These are phyloP conservation scores for Akabosia matsudoensis DNA, from an alignment of 1,140 invertebrate species.

Conservation along the genomic window DNA sequence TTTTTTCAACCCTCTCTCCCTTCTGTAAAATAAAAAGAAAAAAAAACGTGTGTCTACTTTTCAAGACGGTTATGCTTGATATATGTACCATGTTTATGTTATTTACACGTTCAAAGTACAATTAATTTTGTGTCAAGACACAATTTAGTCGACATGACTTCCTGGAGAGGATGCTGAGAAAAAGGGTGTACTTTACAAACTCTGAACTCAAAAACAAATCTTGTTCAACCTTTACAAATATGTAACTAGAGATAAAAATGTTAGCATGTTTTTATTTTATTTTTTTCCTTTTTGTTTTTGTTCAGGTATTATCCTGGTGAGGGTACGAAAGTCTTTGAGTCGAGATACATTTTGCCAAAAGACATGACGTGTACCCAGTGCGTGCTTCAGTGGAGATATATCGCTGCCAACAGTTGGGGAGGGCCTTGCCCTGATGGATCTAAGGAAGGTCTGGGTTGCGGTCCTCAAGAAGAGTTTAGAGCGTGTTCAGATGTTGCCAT, in stretches of 20 bases:
- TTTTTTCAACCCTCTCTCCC: not conserved
- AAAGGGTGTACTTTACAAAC: conserved; percentile 11
- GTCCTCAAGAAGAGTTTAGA: conserved; percentile 69
- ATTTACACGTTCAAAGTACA: too few relatives aligned
- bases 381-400: conserved; percentile 76
- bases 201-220: too few relatives aligned
- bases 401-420: conserved; percentile 60
- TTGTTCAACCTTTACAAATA: too few relatives aligned
- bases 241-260: too few relatives aligned
- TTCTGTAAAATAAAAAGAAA: too few relatives aligned
- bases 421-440: conserved; percentile 20
- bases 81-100: not conserved
- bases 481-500: conserved; percentile 79
- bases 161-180: conserved; percentile 14
- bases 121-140: too few relatives aligned
- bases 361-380: conserved; percentile 71
- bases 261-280: not conserved
- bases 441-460: conserved; percentile 24
- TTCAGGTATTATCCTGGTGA: conserved; percentile 67
- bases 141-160: too few relatives aligned
- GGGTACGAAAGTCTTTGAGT: conserved; percentile 73
- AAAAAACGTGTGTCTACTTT: too few relatives aligned
- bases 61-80: too few relatives aligned
- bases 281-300: conserved; percentile 21
- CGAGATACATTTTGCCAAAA: conserved; percentile 65